Base-by-base conservation (phyloP, 2,113 vertebrate species). In the Jaculus jaculus region DNA sequence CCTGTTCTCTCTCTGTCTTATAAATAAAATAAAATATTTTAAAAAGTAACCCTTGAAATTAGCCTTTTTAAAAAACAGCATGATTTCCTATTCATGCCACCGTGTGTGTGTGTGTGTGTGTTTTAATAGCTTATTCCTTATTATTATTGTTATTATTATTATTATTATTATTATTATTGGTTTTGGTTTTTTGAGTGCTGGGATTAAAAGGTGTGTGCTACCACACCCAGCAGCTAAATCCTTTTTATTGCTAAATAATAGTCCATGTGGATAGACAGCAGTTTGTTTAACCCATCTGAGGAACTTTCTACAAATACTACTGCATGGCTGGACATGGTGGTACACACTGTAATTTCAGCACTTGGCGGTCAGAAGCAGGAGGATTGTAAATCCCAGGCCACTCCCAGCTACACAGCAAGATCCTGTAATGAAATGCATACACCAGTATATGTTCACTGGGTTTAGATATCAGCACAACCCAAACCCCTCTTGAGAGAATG, bases 381-480 rank as follows among this genome's bases (percentile, higher is more conserved):
- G 61, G 28, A 47, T 68, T 30, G 7, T 60, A n/a, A 39, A 5
- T 39, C 63, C 58, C 11, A 61, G 34, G 15, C 10, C 26, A 47
- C 24, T 61, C 80, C 30, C 17, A 5, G 10, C 61, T 83, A 42
- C 28, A 42, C 10, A 32, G 61, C 28, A 42, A 65, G 60, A 81
- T 23, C 20, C 5, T 37, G 61, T 9, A n/a, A n/a, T n/a, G n/a
- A n/a, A n/a, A n/a, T n/a, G n/a, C n/a, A n/a, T n/a, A n/a, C n/a
- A n/a, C 80, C 77, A 77, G 73, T 75, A 23, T 68, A 16, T 37
- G 23, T 71, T 78, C 34, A 16, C 42, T 66, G 87, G 26, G 39
- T 89, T 92, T 95, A 91, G 80, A 69, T 32, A 87, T 61, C 83
- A 42, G 5, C 37, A 26, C n/a, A 72, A 51, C 61, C 37, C 13